Evolutionary conservation across 1,140 invertebrate genomes (phyloP).

Genomic region (Helicoverpa zea): DNA sequence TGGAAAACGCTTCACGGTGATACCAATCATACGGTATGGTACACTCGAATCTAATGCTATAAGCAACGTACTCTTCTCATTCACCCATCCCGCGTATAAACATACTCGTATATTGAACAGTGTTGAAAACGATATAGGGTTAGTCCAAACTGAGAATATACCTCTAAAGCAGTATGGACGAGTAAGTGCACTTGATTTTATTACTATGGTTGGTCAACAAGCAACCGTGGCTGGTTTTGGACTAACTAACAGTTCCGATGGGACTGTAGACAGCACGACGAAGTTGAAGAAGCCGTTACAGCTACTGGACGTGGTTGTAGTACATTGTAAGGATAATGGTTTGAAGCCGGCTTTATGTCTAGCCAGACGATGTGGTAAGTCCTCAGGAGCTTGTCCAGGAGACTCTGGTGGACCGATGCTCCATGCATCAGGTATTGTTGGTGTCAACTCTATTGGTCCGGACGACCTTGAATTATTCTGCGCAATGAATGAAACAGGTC

Average conservation of each 20-base stretch:
- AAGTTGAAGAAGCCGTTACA: neutral
- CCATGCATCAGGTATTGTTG: slow-evolving; percentile 37
- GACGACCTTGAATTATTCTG: neutral
- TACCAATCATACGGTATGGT: neutral
- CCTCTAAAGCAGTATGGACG: neutral
- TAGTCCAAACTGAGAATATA: neutral
- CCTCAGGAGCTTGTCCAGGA: slow-evolving; percentile 13
- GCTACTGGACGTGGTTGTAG: neutral
- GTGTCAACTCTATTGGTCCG: slow-evolving; percentile 15
- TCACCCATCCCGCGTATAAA: neutral
- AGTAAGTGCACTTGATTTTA: slow-evolving; percentile 14
- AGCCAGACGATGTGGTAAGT: slow-evolving; percentile 3
- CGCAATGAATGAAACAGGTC: neutral
- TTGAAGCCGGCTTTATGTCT: slow-evolving; percentile 1
- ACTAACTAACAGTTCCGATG: neutral
- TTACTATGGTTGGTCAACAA: slow-evolving; percentile 4
- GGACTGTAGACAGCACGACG: neutral
- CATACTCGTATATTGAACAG: neutral
- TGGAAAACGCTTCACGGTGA: too few species aligned
- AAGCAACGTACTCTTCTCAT: neutral
- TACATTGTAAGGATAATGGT: neutral
- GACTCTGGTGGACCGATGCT: slow-evolving; percentile 47
- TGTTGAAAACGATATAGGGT: neutral
- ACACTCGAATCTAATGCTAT: neutral
- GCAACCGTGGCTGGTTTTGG: slow-evolving; percentile 21